Evolutionary conservation across 2,888 invertebrate genomes (phyloP).

Genomic region (Trichopria drosophilae): DNA sequence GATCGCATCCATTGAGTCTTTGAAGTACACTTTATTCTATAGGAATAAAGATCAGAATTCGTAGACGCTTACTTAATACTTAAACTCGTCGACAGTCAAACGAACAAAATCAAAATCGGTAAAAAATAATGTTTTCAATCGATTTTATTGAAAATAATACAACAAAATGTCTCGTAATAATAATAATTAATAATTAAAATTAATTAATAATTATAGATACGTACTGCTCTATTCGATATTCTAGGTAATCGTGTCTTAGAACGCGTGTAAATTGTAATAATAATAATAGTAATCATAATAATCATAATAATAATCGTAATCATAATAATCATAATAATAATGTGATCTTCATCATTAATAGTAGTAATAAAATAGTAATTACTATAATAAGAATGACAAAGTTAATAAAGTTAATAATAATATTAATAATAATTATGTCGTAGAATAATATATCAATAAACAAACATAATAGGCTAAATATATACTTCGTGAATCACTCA

Average conservation of each 20-base stretch:
- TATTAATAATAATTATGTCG: slow-evolving; percentile 50
- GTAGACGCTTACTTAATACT: background rate
- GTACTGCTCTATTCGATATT: slow-evolving; percentile 54
- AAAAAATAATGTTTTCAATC: slow-evolving; percentile 54
- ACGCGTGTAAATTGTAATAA: slow-evolving; percentile 50
- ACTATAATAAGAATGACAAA: slow-evolving; percentile 44
- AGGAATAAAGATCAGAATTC: background rate
- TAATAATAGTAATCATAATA: slow-evolving; percentile 46
- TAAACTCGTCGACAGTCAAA: background rate
- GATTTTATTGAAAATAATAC: slow-evolving; percentile 60
- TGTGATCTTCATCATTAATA: slow-evolving; percentile 40
- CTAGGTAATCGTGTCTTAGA: slow-evolving; percentile 56
- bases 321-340: slow-evolving; percentile 41
- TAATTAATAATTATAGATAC: slow-evolving; percentile 57
- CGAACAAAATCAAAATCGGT: slow-evolving; percentile 35
- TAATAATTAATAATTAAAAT: slow-evolving; percentile 55
- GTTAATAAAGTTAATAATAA: slow-evolving; percentile 48
- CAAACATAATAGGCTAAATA: slow-evolving; percentile 56
- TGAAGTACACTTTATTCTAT: background rate
- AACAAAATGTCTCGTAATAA: slow-evolving; percentile 58
- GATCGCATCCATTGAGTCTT: too few relatives aligned
- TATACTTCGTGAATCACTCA: slow-evolving; percentile 52
- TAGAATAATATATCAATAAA: slow-evolving; percentile 57
- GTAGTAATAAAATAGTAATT: slow-evolving; percentile 45
- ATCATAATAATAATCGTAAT: slow-evolving; percentile 46